Conservation (phyloP, 2,797 vertebrate genomes). For the Loriculus beryllinus region DNA sequence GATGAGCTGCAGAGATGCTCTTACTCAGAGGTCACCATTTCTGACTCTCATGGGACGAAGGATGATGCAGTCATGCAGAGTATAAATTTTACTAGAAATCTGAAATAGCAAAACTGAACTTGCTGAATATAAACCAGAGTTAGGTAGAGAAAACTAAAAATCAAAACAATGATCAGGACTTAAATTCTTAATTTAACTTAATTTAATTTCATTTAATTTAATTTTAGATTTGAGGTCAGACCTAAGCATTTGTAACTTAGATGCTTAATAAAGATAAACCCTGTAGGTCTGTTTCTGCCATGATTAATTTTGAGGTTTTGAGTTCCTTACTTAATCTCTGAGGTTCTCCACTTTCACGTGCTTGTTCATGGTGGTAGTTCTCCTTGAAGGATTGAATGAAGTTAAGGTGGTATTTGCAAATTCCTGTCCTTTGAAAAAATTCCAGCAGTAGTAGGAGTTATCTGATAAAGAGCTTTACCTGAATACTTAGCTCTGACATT, state of each 20-base stretch:
- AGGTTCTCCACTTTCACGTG: background rate
- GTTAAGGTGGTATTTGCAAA: background rate
- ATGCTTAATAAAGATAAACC: background rate
- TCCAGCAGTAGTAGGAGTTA: background rate
- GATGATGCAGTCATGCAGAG: background rate
- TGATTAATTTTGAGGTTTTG: background rate
- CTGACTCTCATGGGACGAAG: background rate
- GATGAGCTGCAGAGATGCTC: background rate
- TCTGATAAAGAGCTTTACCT: background rate
- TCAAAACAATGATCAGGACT: background rate
- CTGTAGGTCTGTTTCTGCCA: background rate
- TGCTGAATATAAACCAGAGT: background rate
- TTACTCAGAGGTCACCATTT: background rate
- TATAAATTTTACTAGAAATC: background rate
- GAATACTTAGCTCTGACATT: background rate
- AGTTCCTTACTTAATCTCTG: background rate
- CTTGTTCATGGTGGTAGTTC: background rate
- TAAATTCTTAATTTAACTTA: background rate
- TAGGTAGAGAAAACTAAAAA: background rate
- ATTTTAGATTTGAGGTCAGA: background rate
- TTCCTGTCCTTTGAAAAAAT: background rate
- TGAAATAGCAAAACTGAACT: background rate
- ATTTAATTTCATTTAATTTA: background rate
- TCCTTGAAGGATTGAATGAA: background rate
- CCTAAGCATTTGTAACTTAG: background rate